Evolutionary conservation across 2,888 invertebrate species (phyloP).

Genomic region (Tridacna gigas): DNA sequence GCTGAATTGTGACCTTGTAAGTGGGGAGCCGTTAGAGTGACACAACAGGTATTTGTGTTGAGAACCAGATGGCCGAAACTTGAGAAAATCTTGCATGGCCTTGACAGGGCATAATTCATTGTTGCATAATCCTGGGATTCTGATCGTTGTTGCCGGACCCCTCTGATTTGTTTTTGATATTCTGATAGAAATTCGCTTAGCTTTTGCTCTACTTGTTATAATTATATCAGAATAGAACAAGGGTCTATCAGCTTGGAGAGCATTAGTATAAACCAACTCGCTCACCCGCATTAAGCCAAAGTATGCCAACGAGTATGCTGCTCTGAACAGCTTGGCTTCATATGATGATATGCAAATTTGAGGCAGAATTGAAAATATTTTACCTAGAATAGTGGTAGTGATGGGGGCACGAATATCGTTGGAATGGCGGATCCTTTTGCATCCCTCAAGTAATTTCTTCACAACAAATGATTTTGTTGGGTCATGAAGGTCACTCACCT

Average conservation of each 20-base stretch:
- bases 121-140: neutral
- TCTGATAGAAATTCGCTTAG: neutral
- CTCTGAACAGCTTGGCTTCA: slow-evolving; percentile 35
- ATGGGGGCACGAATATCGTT: slow-evolving; percentile 31
- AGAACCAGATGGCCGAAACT: neutral
- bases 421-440: slow-evolving; percentile 11
- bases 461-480: slow-evolving; percentile 30
- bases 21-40: slow-evolving; percentile 20
- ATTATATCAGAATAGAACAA: slow-evolving; percentile 11
- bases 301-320: slow-evolving; percentile 39
- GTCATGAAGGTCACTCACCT: slow-evolving; percentile 6
- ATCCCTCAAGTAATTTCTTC: slow-evolving; percentile 46
- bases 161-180: slow-evolving; percentile 30
- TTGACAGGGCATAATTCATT: neutral
- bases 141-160: slow-evolving; percentile 4
- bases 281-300: slow-evolving; percentile 48
- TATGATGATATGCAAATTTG: slow-evolving; percentile 15
- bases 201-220: neutral
- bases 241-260: neutral
- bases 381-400: neutral
- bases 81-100: no score
- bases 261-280: slow-evolving; percentile 29
- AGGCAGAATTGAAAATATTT: neutral
- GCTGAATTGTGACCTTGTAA: slow-evolving; percentile 42
- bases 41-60: neutral